Percentiles rank a stretch among this genome's conserved stretches.
Conservation (phyloP, 2,113 vertebrate genomes). For the Solenodon paradoxus region DNA sequence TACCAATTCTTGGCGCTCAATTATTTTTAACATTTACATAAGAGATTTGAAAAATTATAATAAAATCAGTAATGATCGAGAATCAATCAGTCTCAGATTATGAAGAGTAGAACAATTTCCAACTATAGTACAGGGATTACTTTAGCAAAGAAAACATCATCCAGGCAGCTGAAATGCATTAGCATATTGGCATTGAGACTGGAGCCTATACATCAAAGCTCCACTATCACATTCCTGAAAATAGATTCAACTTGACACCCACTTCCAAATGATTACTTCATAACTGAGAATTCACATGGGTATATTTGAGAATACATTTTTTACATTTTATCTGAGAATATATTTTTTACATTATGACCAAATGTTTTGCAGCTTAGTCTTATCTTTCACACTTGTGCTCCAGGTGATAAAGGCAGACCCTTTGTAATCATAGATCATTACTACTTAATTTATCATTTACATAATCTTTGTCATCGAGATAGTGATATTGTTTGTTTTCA, state of each 20-base stretch:
- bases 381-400: not conserved
- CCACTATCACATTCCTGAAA: not conserved
- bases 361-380: not conserved
- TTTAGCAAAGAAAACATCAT: not conserved
- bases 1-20: not conserved
- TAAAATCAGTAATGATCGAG: not conserved
- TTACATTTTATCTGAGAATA: not conserved
- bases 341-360: not conserved
- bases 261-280: not conserved
- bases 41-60: not conserved
- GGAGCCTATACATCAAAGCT: rapidly evolving
- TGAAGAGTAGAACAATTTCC: not conserved
- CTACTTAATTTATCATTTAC: not conserved
- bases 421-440: not conserved
- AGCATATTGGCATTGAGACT: rapidly evolving
- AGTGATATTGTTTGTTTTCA: not conserved
- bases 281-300: not conserved
- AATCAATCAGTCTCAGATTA: not conserved
- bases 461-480: not conserved
- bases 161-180: not conserved
- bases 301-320: not conserved
- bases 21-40: not conserved
- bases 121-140: not conserved
- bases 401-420: not conserved
- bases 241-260: not conserved